phyloP scores from a whole-genome alignment of 2,797 vertebrate species.

The Mus spretus region DNA sequence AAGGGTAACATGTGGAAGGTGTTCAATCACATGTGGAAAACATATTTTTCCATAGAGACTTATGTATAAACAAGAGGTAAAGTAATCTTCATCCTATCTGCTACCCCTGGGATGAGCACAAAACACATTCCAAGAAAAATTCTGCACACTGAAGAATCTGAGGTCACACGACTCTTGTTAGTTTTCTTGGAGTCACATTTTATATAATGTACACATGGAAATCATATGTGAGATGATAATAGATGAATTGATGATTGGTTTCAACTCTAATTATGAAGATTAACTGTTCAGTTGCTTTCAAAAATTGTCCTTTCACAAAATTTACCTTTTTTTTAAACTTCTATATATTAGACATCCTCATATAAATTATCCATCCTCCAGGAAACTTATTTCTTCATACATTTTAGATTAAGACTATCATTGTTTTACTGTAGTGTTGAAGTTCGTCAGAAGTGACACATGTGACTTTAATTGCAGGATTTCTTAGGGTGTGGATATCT shows the following conservation, averaged over 20 bases:
- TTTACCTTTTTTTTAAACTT: neutral
- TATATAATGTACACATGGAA: neutral
- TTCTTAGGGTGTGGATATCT: neutral
- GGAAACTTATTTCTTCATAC: neutral
- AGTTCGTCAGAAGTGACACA: neutral
- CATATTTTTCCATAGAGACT: neutral
- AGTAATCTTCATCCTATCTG: neutral
- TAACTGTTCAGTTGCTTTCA: neutral
- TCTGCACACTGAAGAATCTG: neutral
- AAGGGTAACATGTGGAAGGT: neutral
- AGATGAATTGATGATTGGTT: neutral
- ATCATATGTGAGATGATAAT: neutral
- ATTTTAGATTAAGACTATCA: neutral
- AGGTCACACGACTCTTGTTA: neutral
- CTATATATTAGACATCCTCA: neutral
- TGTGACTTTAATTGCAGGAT: neutral
- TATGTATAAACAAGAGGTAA: neutral
- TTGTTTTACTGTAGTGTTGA: neutral
- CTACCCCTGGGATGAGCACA: neutral
- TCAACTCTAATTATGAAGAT: neutral
- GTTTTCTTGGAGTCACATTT: neutral
- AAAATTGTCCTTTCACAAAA: neutral
- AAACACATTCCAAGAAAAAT: neutral
- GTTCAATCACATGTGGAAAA: neutral
- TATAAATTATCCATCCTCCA: neutral